Percentiles rank a stretch among this genome's conserved stretches.
phyloP scores from a whole-genome alignment of 1,140 invertebrate genomes.

The Nasonia longicornis region DNA sequence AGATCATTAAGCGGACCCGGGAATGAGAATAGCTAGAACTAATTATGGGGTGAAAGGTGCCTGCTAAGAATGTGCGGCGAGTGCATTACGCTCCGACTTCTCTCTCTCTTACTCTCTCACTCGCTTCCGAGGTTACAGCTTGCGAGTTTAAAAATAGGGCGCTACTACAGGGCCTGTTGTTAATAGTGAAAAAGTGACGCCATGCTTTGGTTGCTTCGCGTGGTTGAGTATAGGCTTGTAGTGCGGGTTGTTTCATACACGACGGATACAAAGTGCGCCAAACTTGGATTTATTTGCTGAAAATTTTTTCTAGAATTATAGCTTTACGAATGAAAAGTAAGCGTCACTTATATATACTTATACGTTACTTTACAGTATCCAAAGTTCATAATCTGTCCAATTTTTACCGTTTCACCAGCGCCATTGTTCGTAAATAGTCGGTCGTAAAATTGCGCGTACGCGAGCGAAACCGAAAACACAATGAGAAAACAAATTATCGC shows the following conservation, averaged over 20 bases:
- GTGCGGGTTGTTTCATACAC: not conserved
- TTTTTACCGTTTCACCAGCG: too few relatives aligned
- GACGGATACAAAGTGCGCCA: not conserved
- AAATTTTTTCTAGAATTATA: not conserved
- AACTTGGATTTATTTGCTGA: not conserved
- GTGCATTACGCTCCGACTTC: constrained; percentile 9
- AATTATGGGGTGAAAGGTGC: constrained; percentile 44
- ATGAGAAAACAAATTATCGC: not conserved
- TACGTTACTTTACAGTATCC: too few relatives aligned
- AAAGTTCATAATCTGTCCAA: too few relatives aligned
- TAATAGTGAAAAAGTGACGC: constrained; percentile 9
- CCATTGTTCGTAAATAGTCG: not conserved
- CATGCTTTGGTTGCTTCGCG: not conserved
- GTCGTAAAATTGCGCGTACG: not conserved
- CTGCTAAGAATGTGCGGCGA: constrained; percentile 18
- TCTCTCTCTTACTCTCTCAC: constrained; percentile 21
- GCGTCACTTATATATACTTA: too few relatives aligned
- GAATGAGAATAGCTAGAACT: constrained; percentile 40
- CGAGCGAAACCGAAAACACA: not conserved
- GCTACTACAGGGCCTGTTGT: constrained; percentile 23
- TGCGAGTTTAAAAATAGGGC: constrained; percentile 51
- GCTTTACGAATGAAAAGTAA: too few relatives aligned
- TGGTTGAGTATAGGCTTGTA: not conserved
- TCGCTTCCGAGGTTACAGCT: constrained; percentile 49
- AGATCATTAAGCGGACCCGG: constrained; percentile 37